These are phyloP conservation scores for Tursiops truncatus DNA, from an alignment of 2,113 vertebrate species.

Conservation along the genomic window DNA sequence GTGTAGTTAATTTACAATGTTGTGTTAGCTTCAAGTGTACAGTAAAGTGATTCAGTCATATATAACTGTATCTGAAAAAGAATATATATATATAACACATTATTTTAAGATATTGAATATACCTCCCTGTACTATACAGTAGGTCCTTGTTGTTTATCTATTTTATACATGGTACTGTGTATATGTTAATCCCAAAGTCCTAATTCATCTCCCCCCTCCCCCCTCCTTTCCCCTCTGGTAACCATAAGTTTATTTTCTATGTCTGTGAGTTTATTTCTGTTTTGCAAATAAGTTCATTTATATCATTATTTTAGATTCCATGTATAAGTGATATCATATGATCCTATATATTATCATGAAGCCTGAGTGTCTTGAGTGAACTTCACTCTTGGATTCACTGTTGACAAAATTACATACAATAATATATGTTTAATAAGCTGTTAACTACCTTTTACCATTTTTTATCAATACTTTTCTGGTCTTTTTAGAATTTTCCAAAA, in stretches of 20 bases:
- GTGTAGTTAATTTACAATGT: background rate
- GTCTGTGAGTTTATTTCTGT: background rate
- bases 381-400: background rate
- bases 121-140: background rate
- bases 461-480: background rate
- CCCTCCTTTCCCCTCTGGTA: background rate
- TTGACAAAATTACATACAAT: background rate
- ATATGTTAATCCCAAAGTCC: background rate
- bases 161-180: background rate
- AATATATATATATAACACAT: too few relatives aligned
- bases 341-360: background rate
- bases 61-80: background rate
- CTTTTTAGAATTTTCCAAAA: background rate
- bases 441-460: background rate
- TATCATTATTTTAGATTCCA: background rate
- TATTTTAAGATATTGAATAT: background rate
- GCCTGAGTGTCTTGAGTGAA: background rate
- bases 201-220: background rate
- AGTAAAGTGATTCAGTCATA: background rate
- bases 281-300: background rate
- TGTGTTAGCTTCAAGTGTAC: background rate
- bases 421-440: background rate
- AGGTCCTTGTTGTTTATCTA: background rate
- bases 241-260: background rate
- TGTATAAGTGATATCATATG: background rate